Conservation (phyloP, 2,113 vertebrate genomes). For the Notarius lentiginosus region DNA sequence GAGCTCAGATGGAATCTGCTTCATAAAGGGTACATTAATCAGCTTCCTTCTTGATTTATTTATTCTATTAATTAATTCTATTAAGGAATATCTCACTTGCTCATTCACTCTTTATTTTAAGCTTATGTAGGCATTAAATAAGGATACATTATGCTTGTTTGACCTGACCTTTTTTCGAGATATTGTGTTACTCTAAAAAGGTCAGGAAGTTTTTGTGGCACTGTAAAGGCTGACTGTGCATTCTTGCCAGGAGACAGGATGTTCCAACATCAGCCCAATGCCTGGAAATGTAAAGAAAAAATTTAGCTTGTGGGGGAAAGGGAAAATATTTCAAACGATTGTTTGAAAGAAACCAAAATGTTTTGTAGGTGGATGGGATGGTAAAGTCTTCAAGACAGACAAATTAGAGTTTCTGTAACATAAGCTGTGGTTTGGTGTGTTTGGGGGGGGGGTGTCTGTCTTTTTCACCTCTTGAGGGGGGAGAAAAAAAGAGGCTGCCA, state of each 20-base stretch:
- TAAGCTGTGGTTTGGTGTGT: background rate
- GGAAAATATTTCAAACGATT: background rate
- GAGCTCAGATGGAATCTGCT: slow-evolving; percentile 70
- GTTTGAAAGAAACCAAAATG: background rate
- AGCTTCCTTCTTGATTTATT: background rate
- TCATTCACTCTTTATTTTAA: background rate
- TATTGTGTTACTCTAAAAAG: background rate
- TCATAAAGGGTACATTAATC: slow-evolving; percentile 53
- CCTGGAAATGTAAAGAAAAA: slow-evolving; percentile 19
- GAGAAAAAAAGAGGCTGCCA: background rate
- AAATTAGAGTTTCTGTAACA: background rate
- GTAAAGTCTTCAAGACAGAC: background rate
- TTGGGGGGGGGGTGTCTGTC: too few relatives aligned
- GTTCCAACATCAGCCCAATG: background rate
- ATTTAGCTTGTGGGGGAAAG: background rate
- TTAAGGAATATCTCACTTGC: background rate
- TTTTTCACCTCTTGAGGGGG: background rate
- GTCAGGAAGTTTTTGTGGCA: slow-evolving; percentile 8
- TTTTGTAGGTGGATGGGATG: background rate
- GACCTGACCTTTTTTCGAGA: background rate
- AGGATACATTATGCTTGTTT: background rate
- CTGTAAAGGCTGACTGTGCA: slow-evolving; percentile 6
- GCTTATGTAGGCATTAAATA: background rate
- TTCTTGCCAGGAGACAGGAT: background rate
- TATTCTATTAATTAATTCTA: background rate